Conservation (phyloP, 37 sponge, comb jelly and placozoan species). For the Haliclona indistincta region DNA sequence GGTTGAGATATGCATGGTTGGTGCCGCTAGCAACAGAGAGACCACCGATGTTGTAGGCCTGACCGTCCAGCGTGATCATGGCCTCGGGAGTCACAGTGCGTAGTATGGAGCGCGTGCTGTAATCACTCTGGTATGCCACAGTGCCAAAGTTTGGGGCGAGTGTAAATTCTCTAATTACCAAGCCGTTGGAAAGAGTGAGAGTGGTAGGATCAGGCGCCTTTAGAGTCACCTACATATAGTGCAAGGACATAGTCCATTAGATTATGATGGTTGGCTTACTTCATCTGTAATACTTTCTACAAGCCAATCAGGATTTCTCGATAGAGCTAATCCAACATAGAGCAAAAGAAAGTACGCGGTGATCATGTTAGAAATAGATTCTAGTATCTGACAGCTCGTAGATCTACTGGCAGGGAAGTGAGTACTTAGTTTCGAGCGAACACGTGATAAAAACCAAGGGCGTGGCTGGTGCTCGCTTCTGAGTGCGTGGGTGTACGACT, state of each 20-base stretch:
- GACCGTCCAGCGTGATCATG: constrained; percentile 38
- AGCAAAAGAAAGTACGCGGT: too few species aligned
- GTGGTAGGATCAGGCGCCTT: background rate
- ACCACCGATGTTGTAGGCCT: constrained; percentile 41
- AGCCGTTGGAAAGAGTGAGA: constrained; percentile 33
- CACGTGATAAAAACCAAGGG: too few species aligned
- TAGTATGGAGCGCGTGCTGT: background rate
- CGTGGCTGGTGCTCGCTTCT: too few species aligned
- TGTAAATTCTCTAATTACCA: constrained; percentile 32
- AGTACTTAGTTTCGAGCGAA: too few species aligned
- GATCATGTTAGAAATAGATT: too few species aligned
- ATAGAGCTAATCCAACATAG: too few species aligned
- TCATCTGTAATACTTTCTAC: constrained; percentile 3
- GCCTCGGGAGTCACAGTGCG: constrained; percentile 33
- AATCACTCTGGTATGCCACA: constrained; percentile 31
- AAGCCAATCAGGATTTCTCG: constrained; percentile 1
- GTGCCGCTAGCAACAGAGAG: background rate
- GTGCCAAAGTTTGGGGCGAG: constrained; percentile 47
- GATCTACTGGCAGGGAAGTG: too few species aligned
- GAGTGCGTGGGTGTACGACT: too few species aligned
- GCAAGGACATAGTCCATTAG: too few species aligned
- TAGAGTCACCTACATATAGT: constrained; percentile 18
- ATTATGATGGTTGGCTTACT: background rate
- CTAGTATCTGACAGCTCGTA: too few species aligned
- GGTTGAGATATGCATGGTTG: constrained; percentile 52